Base-by-base conservation (phyloP, 2,113 vertebrate species). In the Tympanuchus pallidicinctus region DNA sequence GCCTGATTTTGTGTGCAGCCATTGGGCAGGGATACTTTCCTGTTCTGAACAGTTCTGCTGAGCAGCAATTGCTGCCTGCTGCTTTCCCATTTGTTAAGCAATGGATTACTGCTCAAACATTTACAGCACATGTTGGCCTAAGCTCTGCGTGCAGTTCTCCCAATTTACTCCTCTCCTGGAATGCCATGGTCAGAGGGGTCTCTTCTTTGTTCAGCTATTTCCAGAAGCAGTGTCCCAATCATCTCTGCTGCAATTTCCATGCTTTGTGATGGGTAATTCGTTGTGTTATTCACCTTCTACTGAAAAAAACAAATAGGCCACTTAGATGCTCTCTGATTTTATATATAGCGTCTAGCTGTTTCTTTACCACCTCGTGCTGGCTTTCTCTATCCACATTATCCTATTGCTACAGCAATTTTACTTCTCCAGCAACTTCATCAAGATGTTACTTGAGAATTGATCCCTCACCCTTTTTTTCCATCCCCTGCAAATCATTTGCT, bases 11-110 rank as follows among this genome's bases (percentile, higher is more conserved):
- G 42, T n/a, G 65, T 82, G 75, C 42, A 45, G 4, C 80, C 77
- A 1, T 54, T 42, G 69, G 85, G 65, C 90, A 90, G 80, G 77
- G 90, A 43, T 30, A 28, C 70, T 95, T 87, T 82, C 86, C 54
- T 86, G 43, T 34, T 64, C 94, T 28, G 60, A 60, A 20, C 14
- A 24, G 52, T 73, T 95, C 72, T 90, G 85, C 84, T 65, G 79
- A 93, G 78, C 88, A 81, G 85, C 78, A 57, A 18, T 42, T 63
- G 70, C 89, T 95, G 89, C 82, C 88, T 56, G 67, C 82, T 91
- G 82, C 85, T 84, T 83, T 88, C 92, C 78, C 69, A n/a, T 95
- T 93, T 95, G 89, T 87, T 91, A 90, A 95, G 90, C 80, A 57
- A 65, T 42, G 70, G 94, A 63, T 97, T 92, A 69, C 48, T 84